Conservation (phyloP, 2,113 vertebrate genomes). For the Gasterosteus aculeatus region DNA sequence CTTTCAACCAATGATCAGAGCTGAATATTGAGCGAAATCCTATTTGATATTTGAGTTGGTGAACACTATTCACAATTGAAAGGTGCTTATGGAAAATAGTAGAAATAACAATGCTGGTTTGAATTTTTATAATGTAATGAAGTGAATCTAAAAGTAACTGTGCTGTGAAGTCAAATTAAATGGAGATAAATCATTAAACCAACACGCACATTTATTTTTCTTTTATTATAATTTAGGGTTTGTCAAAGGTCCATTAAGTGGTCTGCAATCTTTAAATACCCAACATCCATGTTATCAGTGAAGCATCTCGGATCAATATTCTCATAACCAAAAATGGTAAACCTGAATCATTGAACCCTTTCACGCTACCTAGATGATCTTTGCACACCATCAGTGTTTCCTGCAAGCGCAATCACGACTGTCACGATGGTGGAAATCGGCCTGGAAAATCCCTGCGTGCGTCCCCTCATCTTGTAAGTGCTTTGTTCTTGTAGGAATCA, state of each 20-base stretch:
- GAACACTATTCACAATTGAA: background rate
- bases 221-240: background rate
- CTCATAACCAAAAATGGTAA: background rate
- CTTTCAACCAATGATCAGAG: too few species aligned
- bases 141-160: background rate
- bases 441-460: background rate
- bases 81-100: background rate
- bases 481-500: constrained; percentile 33
- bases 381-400: constrained; percentile 10
- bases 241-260: too few species aligned
- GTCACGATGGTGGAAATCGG: constrained; percentile 20
- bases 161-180: too few species aligned
- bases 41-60: background rate
- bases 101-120: background rate
- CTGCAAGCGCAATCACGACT: background rate
- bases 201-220: too few species aligned
- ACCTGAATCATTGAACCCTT: constrained; percentile 25
- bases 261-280: constrained; percentile 2
- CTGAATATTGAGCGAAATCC: background rate
- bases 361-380: constrained; percentile 17
- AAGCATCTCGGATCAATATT: constrained; percentile 27
- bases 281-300: constrained; percentile 12
- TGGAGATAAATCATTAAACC: too few species aligned
- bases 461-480: constrained; percentile 1
- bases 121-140: background rate